Percentiles rank a stretch among this genome's conserved stretches.
These are phyloP conservation scores for Lycopodina hypogea DNA, from an alignment of 37 sponge, comb jelly and placozoan species.

Conservation along the genomic window DNA sequence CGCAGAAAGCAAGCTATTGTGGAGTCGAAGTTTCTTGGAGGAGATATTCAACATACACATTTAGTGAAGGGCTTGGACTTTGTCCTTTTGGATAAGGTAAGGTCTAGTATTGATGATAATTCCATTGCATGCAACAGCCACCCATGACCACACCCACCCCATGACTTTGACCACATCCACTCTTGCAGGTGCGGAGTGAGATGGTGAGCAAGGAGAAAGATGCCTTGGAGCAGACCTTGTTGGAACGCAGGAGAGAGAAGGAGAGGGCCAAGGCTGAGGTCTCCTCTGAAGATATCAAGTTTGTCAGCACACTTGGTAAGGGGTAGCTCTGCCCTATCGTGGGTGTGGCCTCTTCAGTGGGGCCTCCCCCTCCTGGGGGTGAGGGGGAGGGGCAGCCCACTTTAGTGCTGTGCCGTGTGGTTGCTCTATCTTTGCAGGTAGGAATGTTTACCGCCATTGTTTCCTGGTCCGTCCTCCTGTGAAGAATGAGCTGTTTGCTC, in stretches of 20 bases:
- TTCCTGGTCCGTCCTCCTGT: constrained; percentile 76
- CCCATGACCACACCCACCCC: not conserved
- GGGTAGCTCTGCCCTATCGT: no score
- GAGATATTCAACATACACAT: constrained; percentile 99
- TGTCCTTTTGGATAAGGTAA: constrained; percentile 93
- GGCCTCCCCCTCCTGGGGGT: not conserved
- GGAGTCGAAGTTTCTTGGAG: constrained; percentile 96
- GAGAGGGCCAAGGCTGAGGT: constrained; percentile 35
- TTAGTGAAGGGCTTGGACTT: constrained; percentile 98
- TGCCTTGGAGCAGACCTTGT: constrained; percentile 25
- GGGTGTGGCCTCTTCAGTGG: no score
- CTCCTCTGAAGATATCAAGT: constrained; percentile 46
- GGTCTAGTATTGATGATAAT: not conserved
- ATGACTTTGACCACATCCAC: not conserved
- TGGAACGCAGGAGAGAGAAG: constrained; percentile 62
- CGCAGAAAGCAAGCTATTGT: constrained; percentile 80
- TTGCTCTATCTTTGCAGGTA: constrained; percentile 43
- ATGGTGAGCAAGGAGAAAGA: constrained; percentile 19
- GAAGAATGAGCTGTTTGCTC: constrained; percentile 89
- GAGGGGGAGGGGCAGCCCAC: no score
- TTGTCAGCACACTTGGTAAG: constrained; percentile 65
- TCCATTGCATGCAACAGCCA: not conserved
- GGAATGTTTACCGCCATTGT: constrained; percentile 71
- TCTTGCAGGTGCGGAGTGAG: constrained; percentile 58
- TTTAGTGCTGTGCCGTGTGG: no score